A percentile compares a stretch with the other conserved stretches of the same genome.
phyloP scores from a whole-genome alignment of 2,797 vertebrate genomes.

The Mormyrus proboscirostris region DNA sequence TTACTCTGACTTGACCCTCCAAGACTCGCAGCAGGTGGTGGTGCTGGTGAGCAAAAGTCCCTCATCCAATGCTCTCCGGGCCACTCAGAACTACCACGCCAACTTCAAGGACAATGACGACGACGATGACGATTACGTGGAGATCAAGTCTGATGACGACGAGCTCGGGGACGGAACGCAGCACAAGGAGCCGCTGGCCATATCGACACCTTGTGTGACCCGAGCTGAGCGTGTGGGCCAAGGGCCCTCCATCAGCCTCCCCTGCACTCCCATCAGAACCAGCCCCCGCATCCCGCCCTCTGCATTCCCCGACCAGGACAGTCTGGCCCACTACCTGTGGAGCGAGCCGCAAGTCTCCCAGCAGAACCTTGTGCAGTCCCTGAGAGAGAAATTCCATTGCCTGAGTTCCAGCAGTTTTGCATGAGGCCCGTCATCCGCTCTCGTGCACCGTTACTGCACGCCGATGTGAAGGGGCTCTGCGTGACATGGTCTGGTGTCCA shows the following conservation, averaged over 20 bases:
- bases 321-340: slow-evolving; percentile 87
- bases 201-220: slow-evolving; percentile 17
- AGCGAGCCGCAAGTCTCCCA: slow-evolving; percentile 76
- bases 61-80: slow-evolving; percentile 70
- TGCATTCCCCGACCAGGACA: slow-evolving; percentile 60
- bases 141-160: slow-evolving; percentile 94
- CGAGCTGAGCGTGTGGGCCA: slow-evolving; percentile 31
- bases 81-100: slow-evolving; percentile 87
- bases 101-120: slow-evolving; percentile 86
- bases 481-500: slow-evolving; percentile 4
- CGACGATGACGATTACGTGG: slow-evolving; percentile 92
- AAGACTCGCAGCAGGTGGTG: slow-evolving; percentile 85
- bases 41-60: slow-evolving; percentile 73
- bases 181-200: slow-evolving; percentile 18
- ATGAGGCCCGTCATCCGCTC: slow-evolving; percentile 43
- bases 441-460: not conserved
- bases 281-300: slow-evolving; percentile 50
- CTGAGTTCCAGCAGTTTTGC: slow-evolving; percentile 95
- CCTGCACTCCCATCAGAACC: slow-evolving; percentile 57
- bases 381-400: slow-evolving; percentile 95
- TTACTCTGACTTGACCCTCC: slow-evolving; percentile 76
- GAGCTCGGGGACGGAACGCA: slow-evolving; percentile 47
- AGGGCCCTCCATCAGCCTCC: slow-evolving; percentile 54
- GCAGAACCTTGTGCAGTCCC: slow-evolving; percentile 86
- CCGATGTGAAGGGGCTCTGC: slow-evolving; percentile 30